Evolutionary conservation across 2,888 invertebrate genomes (phyloP).

Genomic region (Chrysodeixis includens): DNA sequence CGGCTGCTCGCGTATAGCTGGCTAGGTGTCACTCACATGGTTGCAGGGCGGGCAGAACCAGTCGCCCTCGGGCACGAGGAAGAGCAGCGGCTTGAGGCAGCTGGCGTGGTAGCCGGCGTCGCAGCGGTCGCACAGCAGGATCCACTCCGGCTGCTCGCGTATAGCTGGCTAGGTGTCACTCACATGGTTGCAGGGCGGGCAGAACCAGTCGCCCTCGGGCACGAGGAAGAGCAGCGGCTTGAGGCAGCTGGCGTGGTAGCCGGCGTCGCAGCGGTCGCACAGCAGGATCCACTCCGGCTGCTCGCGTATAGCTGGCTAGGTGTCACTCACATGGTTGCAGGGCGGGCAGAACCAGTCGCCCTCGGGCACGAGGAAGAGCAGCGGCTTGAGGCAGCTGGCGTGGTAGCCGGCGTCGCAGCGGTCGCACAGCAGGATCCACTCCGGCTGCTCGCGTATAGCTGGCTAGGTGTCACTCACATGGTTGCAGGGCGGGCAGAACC

Average conservation of each 20-base stretch:
- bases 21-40: constrained; percentile 92
- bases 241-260: constrained; percentile 99
- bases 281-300: constrained; percentile 99
- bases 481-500: constrained; percentile 99
- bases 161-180: constrained; percentile 79
- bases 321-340: constrained; percentile 97
- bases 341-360: constrained; percentile 99
- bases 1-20: constrained; percentile 96
- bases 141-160: constrained; percentile 99
- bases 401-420: constrained; percentile 99
- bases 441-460: constrained; percentile 98
- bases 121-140: constrained; percentile 98
- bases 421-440: constrained; percentile 99
- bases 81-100: constrained; percentile 97
- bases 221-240: constrained; percentile 97
- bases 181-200: constrained; percentile 98
- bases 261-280: constrained; percentile 98
- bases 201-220: constrained; percentile 99
- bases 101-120: constrained; percentile 99
- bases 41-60: constrained; percentile 99
- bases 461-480: too few relatives aligned
- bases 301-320: constrained; percentile 88
- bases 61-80: constrained; percentile 98
- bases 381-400: constrained; percentile 97
- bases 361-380: constrained; percentile 97